Evolutionary conservation across 2,888 invertebrate species (phyloP).

Genomic region (Gortyna flavago): DNA sequence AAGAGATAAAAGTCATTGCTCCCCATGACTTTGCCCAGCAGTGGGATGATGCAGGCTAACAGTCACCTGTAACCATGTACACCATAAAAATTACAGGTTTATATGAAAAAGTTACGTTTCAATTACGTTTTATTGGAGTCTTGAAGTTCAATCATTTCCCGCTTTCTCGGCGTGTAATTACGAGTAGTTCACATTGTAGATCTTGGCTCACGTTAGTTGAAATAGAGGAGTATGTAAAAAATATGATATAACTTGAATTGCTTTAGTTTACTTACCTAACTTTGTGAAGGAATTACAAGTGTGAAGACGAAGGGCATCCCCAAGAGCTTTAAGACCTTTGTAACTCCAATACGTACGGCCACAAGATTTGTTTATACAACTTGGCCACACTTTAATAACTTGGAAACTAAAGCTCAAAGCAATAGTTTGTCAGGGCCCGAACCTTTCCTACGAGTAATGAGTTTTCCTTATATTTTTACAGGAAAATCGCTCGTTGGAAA

Average conservation of each 20-base stretch:
- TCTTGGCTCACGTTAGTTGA: neutral
- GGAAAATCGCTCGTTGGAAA: slow-evolving; percentile 45
- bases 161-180: neutral
- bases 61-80: neutral
- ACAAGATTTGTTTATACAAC: slow-evolving; percentile 45
- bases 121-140: neutral
- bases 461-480: slow-evolving; percentile 56
- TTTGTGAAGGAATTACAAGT: neutral
- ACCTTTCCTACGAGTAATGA: slow-evolving; percentile 49
- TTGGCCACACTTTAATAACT: slow-evolving; percentile 55
- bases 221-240: neutral
- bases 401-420: slow-evolving; percentile 44
- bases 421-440: slow-evolving; percentile 50
- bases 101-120: neutral
- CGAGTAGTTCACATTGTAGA: neutral
- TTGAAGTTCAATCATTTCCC: slow-evolving; percentile 1
- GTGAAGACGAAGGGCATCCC: neutral
- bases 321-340: neutral
- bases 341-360: neutral
- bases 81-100: neutral
- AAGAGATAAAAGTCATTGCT: neutral
- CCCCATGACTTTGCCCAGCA: neutral
- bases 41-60: neutral
- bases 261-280: neutral
- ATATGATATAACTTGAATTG: neutral